Conservation (phyloP, 2,888 invertebrate species). For the Antheraea assamensis region DNA sequence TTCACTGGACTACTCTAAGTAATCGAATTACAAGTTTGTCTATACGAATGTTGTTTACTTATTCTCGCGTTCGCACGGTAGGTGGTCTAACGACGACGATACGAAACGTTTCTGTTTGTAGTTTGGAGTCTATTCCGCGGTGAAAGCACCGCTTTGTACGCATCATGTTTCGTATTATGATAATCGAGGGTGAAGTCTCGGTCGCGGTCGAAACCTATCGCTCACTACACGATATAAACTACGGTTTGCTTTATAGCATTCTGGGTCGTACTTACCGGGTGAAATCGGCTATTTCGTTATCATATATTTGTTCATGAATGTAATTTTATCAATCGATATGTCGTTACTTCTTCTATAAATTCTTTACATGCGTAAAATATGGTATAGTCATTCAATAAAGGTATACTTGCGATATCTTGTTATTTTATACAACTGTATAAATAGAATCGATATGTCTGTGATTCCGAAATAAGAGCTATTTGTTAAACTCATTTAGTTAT, state of each 20-base stretch:
- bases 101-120: conserved; percentile 30
- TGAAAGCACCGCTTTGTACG: conserved; percentile 24
- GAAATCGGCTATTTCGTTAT: not conserved
- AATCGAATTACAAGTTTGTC: not conserved
- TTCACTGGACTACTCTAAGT: too few species aligned
- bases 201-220: conserved; percentile 11
- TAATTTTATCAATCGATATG: not conserved
- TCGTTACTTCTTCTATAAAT: not conserved
- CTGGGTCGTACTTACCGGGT: not conserved
- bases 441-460: not conserved
- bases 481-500: not conserved
- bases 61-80: conserved; percentile 13
- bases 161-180: conserved; percentile 29
- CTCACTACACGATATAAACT: conserved; percentile 5
- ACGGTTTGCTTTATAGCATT: conserved; percentile 21
- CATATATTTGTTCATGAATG: not conserved
- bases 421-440: not conserved
- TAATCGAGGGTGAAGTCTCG: conserved; percentile 30
- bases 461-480: not conserved
- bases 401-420: not conserved
- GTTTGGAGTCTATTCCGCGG: conserved; percentile 30
- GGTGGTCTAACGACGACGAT: conserved; percentile 15
- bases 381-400: not conserved
- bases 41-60: not conserved
- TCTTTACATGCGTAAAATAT: not conserved